A percentile compares a stretch with the other conserved stretches of the same genome.
Evolutionary conservation across 2,113 vertebrate genomes (phyloP).

Genomic region (Pithys albifrons): DNA sequence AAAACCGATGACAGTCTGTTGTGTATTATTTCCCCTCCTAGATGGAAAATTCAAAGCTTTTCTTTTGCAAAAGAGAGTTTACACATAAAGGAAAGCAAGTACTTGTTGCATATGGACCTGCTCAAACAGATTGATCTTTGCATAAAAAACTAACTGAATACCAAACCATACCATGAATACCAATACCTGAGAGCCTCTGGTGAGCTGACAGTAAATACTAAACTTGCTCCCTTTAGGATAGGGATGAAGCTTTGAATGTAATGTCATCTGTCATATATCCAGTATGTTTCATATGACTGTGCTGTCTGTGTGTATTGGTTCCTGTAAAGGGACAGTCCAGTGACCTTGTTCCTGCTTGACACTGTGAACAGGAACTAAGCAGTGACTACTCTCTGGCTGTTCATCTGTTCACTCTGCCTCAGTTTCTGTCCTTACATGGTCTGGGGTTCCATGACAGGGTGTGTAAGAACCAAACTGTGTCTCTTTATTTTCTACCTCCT

Average conservation of each 20-base stretch:
- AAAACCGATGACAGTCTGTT: too few species aligned
- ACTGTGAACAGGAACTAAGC: accelerated
- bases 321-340: not conserved
- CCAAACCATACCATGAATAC: too few species aligned
- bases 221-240: not conserved
- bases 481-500: not conserved
- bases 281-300: not conserved
- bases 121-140: not conserved
- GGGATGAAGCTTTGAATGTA: not conserved
- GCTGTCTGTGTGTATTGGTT: not conserved
- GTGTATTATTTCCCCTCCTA: not conserved
- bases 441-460: not conserved
- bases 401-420: not conserved
- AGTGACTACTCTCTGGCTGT: not conserved
- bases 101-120: not conserved
- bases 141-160: not conserved
- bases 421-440: not conserved
- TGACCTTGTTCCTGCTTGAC: not conserved
- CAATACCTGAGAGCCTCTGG: not conserved
- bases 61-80: not conserved
- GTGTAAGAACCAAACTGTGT: not conserved
- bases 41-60: not conserved
- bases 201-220: not conserved
- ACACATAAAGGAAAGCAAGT: not conserved
- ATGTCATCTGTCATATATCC: not conserved